Evolutionary conservation across 2,888 invertebrate genomes (phyloP), one percentile per base, ranked within the genome.

Genomic region (Agonopterix subpropinquella): DNA sequence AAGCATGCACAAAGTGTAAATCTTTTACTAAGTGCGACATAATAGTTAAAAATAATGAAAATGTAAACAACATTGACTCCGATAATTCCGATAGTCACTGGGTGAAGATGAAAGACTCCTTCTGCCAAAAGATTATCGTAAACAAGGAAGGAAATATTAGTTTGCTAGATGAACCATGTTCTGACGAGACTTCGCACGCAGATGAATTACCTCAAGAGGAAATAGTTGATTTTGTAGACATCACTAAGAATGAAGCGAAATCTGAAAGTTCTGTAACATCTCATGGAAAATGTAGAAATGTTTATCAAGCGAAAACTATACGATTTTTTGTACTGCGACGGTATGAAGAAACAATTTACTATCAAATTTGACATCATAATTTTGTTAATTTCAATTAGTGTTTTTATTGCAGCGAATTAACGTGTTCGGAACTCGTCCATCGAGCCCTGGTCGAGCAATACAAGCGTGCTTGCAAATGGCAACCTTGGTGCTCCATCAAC

Each of bases 51-150:
- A 43, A 61, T 5, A 62, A 66, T n/a, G 13, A 28, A 18, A 11
- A 28, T 9, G 5, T 3, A 11, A 18, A 47, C 8, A 41, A 8
- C 28, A 15, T 43, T 41, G 70, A 57, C 43, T 61, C 65, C 2
- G 58, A 60, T 11, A 69, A 68, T 54, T n/a, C n/a, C n/a, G 37
- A 68, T 47, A n/a, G n/a, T n/a, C 55, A 57, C 48, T 88, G 85
- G 87, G 54, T 85, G n/a, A 70, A 58, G 53, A 70, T 86, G 71
- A 77, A 67, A 51, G 87, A 88, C 64, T 85, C 86, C 0, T 82
- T 77, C 59, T 59, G 62, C 28, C 81, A 80, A 53, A 70, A 65
- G 43, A 58, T 88, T 36, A 42, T 63, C 9, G 77, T 87, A 0
- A 73, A 81, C 47, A 69, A 77, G 48, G 87, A 86, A 58, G 87